Percentiles rank a stretch among this genome's conserved stretches.
These are phyloP conservation scores for Drosophila barbarae DNA, from an alignment of 2,888 invertebrate genomes.

Conservation along the genomic window DNA sequence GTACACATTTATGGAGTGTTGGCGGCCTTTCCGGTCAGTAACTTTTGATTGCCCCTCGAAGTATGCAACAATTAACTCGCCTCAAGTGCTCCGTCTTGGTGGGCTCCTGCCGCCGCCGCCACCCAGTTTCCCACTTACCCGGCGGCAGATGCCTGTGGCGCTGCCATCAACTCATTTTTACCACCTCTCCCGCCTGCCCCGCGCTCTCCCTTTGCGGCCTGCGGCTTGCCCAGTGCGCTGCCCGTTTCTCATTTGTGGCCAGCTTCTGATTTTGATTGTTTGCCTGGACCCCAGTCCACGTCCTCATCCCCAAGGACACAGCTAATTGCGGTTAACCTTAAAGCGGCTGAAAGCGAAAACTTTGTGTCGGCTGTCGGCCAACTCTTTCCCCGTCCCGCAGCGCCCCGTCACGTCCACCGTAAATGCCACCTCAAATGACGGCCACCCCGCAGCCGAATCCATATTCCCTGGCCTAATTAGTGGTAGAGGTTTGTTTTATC, in stretches of 20 bases:
- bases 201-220: slow-evolving; percentile 2
- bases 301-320: not conserved
- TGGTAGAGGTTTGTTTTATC: slow-evolving; percentile 21
- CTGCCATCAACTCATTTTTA: slow-evolving; percentile 4
- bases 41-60: slow-evolving; percentile 48
- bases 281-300: slow-evolving; percentile 3
- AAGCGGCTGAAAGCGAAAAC: slow-evolving; percentile 37
- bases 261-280: slow-evolving; percentile 36
- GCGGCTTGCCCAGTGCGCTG: slow-evolving; percentile 2
- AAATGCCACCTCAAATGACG: slow-evolving; percentile 8
- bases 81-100: slow-evolving; percentile 44
- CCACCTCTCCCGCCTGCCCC: not conserved
- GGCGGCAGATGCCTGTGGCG: slow-evolving; percentile 9
- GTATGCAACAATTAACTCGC: slow-evolving; percentile 60
- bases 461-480: slow-evolving; percentile 43
- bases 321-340: slow-evolving; percentile 44
- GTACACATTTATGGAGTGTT: slow-evolving; percentile 25
- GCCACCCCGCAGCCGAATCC: slow-evolving; percentile 1
- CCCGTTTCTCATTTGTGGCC: slow-evolving; percentile 26
- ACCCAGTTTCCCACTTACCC: slow-evolving; percentile 4
- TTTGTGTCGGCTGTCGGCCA: slow-evolving; percentile 25
- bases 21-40: slow-evolving; percentile 28
- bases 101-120: not conserved
- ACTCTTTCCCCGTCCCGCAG: slow-evolving; percentile 1
- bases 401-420: not conserved